Conservation (phyloP, 2,797 vertebrate genomes). For the Sciaenops ocellatus region DNA sequence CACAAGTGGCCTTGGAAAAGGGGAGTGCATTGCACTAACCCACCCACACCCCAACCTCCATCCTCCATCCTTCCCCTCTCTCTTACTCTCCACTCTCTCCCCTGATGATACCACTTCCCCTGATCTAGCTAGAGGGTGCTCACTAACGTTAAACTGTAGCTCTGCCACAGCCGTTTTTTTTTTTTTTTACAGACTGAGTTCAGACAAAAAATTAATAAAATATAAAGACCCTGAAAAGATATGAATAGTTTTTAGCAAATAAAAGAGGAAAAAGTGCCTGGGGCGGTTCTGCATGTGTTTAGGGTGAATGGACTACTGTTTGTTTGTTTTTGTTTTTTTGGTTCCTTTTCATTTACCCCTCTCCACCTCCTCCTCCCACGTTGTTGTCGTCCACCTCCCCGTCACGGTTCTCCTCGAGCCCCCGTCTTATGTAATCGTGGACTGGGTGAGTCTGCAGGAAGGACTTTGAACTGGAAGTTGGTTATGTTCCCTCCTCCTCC, state of each 20-base stretch:
- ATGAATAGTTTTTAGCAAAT: conserved; percentile 76
- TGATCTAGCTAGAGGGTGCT: conserved; percentile 82
- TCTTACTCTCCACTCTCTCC: background rate
- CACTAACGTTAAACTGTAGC: conserved; percentile 77
- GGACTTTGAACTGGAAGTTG: conserved; percentile 86
- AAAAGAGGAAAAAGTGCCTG: conserved; percentile 77
- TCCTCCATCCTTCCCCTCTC: too few species aligned
- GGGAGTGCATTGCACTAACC: conserved; percentile 80
- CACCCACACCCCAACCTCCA: conserved; percentile 20
- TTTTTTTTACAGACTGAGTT: conserved; percentile 75
- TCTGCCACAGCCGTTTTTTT: conserved; percentile 73
- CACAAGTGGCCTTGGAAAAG: conserved; percentile 83
- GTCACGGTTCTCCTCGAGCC: conserved; percentile 66
- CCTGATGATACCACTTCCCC: conserved; percentile 78
- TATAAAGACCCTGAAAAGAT: conserved; percentile 75
- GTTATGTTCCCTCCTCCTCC: conserved; percentile 36
- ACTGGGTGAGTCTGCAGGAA: conserved; percentile 83
- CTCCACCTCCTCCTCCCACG: conserved; percentile 3
- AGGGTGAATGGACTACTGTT: conserved; percentile 86
- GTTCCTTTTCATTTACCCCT: conserved; percentile 65
- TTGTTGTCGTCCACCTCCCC: conserved; percentile 11
- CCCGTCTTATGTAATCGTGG: conserved; percentile 81
- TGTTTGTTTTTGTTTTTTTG: conserved; percentile 60
- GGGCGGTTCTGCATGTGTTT: conserved; percentile 78
- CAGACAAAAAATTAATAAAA: conserved; percentile 48